Evolutionary conservation across 2,888 invertebrate genomes (phyloP).

Genomic region (Chironomus riparius): DNA sequence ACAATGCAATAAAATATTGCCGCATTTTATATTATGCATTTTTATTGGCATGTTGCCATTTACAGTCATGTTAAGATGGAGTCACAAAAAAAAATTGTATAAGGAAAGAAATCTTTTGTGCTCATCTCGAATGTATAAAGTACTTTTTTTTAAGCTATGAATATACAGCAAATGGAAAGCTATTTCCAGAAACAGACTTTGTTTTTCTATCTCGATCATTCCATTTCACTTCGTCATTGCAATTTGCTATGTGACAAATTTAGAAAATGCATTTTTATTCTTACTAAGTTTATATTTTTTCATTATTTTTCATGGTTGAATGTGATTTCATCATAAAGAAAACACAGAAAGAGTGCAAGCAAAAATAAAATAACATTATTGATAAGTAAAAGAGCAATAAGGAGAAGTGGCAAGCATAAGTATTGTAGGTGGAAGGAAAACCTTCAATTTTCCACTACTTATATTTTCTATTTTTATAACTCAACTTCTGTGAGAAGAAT

Average conservation of each 20-base stretch:
- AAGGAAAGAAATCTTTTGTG: neutral
- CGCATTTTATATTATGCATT: slow-evolving; percentile 25
- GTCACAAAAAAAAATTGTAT: neutral
- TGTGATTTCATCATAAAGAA: too few relatives aligned
- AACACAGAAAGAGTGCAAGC: too few relatives aligned
- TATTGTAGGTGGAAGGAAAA: neutral
- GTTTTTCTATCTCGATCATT: neutral
- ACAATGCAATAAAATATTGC: slow-evolving; percentile 25
- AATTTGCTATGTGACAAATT: neutral
- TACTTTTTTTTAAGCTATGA: too few relatives aligned
- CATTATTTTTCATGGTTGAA: too few relatives aligned
- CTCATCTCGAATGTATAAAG: neutral
- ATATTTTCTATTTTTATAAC: neutral
- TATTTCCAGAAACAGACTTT: neutral
- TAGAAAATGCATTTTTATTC: neutral
- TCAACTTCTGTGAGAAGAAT: neutral
- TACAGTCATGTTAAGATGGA: slow-evolving; percentile 18
- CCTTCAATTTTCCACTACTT: neutral
- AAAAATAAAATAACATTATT: neutral
- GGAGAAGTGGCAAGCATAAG: neutral
- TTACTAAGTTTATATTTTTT: neutral
- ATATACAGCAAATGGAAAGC: neutral
- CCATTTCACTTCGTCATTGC: neutral
- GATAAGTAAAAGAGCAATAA: neutral
- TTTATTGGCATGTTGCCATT: slow-evolving; percentile 30